These are phyloP conservation scores for Proisotoma minuta DNA, from an alignment of 2,888 invertebrate species.

Conservation along the genomic window DNA sequence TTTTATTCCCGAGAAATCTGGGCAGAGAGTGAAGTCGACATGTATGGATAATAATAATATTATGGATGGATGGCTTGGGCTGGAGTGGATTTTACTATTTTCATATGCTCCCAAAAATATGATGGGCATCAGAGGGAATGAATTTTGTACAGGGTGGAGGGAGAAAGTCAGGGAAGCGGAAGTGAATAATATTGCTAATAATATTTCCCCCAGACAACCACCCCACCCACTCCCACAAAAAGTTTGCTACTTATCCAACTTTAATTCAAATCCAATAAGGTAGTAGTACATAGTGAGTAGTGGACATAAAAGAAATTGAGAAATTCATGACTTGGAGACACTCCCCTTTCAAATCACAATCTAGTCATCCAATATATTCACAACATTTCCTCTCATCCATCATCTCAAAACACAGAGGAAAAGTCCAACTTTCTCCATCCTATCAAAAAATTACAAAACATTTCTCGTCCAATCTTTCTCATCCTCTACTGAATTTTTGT, in stretches of 20 bases:
- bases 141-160: slow-evolving; percentile 14
- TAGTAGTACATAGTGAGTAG: too few species aligned
- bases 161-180: slow-evolving; percentile 45
- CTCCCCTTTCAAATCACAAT: too few species aligned
- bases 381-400: too few species aligned
- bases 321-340: too few species aligned
- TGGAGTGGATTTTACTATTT: slow-evolving; percentile 3
- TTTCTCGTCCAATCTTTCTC: too few species aligned
- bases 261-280: too few species aligned
- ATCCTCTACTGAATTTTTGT: too few species aligned
- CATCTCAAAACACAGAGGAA: too few species aligned
- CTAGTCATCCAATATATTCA: too few species aligned
- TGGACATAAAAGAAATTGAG: too few species aligned
- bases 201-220: slow-evolving; percentile 46
- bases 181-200: slow-evolving; percentile 48
- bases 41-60: slow-evolving; percentile 6
- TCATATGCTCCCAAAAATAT: slow-evolving; percentile 37
- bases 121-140: slow-evolving; percentile 43
- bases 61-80: slow-evolving; percentile 2
- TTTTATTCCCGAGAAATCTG: slow-evolving; percentile 5
- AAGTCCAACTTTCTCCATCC: too few species aligned
- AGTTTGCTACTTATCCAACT: neutral
- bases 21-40: slow-evolving; percentile 2
- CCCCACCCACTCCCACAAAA: slow-evolving; percentile 39
- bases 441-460: too few species aligned